These are phyloP conservation scores for Teleogryllus occipitalis DNA, from an alignment of 1,140 invertebrate species.

Conservation along the genomic window DNA sequence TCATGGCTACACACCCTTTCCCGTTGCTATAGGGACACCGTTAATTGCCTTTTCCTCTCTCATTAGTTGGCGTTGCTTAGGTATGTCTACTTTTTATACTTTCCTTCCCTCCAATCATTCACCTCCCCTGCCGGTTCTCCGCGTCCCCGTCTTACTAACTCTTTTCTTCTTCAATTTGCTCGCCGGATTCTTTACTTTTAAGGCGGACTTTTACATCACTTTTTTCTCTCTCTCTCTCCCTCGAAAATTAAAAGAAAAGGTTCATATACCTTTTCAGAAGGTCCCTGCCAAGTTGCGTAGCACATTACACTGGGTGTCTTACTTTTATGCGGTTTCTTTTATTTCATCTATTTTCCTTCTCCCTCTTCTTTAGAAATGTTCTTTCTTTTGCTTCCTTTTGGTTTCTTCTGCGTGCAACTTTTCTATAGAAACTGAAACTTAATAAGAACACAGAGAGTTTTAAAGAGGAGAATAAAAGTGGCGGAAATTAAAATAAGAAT, in stretches of 20 bases:
- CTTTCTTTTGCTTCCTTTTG: neutral
- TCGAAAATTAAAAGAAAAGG: neutral
- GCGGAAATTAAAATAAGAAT: conserved; percentile 2
- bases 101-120: neutral
- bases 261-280: conserved; percentile 5
- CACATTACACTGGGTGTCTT: neutral
- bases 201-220: neutral
- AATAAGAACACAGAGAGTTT: neutral
- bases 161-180: conserved; percentile 5
- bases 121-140: neutral
- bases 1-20: neutral
- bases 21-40: neutral
- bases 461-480: conserved; percentile 1
- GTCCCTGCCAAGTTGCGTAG: neutral
- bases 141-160: neutral
- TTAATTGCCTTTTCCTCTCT: conserved; percentile 4
- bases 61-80: neutral
- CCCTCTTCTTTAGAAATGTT: neutral
- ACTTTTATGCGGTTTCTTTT: conserved; percentile 1
- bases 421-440: conserved; percentile 5
- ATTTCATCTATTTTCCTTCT: neutral
- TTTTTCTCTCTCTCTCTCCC: neutral
- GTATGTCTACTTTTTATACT: conserved; percentile 5
- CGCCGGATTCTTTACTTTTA: neutral
- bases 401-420: neutral